Base-by-base conservation (phyloP, 2,888 invertebrate genomes). In the Leptinotarsa rubiginosa region DNA sequence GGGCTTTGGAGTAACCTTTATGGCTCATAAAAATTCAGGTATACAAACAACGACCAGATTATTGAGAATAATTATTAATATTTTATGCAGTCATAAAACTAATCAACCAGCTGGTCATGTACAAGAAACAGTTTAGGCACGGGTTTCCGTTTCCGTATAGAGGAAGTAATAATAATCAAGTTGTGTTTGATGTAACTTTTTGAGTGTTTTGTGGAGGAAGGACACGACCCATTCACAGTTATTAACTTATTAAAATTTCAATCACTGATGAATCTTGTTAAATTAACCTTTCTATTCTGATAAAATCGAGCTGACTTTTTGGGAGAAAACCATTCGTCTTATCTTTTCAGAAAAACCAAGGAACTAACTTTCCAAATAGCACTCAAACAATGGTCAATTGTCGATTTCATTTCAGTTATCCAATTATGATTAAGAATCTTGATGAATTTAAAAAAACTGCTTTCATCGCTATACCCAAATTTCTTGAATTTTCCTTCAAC, bases 121-220 rank as follows among this genome's bases (percentile, higher is more conserved):
- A 47, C 68, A 73, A 64, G 72, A 78, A 75, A 80, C 73, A 77
- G 71, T 78, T 74, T 56, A 66, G 65, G 76, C 77, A 79, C 79
- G 79, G 70, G 77, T 80, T 84, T 85, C 85, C 85, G 85, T 77
- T 84, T 84, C 83, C 83, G 82, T 79, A 76, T 73, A 76, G 78
- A 82, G 85, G 85, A 85, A 84, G 85, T 84, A 83, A 84, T 85
- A 81, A 78, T 79, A 82, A 83, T 83, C 68, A 75, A 78, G 79
- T 73, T 16, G 70, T 72, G 73, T 77, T 75, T 70, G 72, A 72
- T 73, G 70, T 59, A 72, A 74, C 72, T 59, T 66, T 72, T 76
- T 54, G 69, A 69, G 49, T 68, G 41, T 62, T 10, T 12, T 52
- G 22, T 20, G 15, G 41, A 62, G 62, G 62, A 62, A 62, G 62